These are phyloP conservation scores for Hymenochirus boettgeri DNA, from an alignment of 2,113 vertebrate genomes.

Conservation along the genomic window DNA sequence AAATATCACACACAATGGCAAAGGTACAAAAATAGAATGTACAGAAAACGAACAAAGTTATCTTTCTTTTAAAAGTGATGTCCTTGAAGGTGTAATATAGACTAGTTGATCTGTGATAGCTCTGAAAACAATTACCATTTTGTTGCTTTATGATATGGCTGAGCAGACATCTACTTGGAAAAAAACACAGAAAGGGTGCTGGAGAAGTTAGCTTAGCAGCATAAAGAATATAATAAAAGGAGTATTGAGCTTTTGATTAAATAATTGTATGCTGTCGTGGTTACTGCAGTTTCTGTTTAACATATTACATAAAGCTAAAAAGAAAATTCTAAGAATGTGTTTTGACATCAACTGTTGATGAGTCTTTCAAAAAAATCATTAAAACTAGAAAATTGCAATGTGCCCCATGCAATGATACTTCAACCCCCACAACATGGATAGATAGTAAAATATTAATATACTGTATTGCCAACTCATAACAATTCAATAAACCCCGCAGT, in stretches of 20 bases:
- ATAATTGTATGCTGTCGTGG: conserved; percentile 28
- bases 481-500: neutral
- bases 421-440: too few species aligned
- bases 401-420: too few species aligned
- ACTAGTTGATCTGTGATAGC: conserved; percentile 36
- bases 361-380: too few species aligned
- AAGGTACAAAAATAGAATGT: conserved; percentile 16
- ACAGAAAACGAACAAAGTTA: conserved; percentile 18
- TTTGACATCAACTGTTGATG: neutral
- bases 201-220: conserved; percentile 26
- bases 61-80: conserved; percentile 27
- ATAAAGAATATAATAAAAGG: conserved; percentile 30
- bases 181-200: conserved; percentile 11
- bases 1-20: conserved; percentile 17
- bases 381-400: too few species aligned
- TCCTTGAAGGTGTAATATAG: conserved; percentile 40
- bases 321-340: neutral
- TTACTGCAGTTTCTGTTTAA: neutral
- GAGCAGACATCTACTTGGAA: conserved; percentile 24
- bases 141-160: conserved; percentile 37
- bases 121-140: conserved; percentile 39
- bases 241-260: conserved; percentile 34
- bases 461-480: neutral
- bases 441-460: neutral
- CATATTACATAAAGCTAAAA: neutral